Evolutionary conservation across 92 coral and sea anemone genomes (phyloP), one percentile per base, ranked within the genome.

Genomic region (Muricea muricata): DNA sequence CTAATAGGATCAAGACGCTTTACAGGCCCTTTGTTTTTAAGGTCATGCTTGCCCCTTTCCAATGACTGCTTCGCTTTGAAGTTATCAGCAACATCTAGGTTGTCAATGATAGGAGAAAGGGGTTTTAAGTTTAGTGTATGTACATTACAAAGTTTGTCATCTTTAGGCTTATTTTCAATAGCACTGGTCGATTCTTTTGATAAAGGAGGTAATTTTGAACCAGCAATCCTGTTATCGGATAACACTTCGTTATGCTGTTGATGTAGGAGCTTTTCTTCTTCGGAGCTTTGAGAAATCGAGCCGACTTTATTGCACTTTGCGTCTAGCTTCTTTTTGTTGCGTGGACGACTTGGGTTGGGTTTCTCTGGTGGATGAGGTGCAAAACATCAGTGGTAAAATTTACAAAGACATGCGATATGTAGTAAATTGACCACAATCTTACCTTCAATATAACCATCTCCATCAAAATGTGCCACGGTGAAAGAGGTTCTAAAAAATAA

Each of bases 361-460:
- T 78, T 56, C 54, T 58, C 80, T 25, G 80, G 80, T 7, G 80
- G 80, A 47, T 74, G 80, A 41, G 80, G 80, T n/a, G 80, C n/a
- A 40, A 30, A 68, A 10, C 34, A 31, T 33, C 13, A 0, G 9
- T 68, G 33, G 13, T 68, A 3, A 8, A 33, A 20, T 17, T 13
- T 31, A 57, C 23, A 25, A 6, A 61, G n/a, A n/a, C n/a, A n/a
- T n/a, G n/a, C n/a, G n/a, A n/a, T n/a, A n/a, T n/a, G n/a, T n/a
- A n/a, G n/a, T n/a, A n/a, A n/a, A n/a, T n/a, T n/a, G 41, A 13
- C 14, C 15, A 2, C 18, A 35, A n/a, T 58, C 84, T 65, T 78
- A 95, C 98, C 98, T 91, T 95, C 97, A 11, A 95, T 83, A 60
- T 95, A 95, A 30, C 93, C 98, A 65, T 95, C 98, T 28, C 98